phyloP scores from a whole-genome alignment of 2,888 invertebrate genomes.

The Diachrysia chrysitis region DNA sequence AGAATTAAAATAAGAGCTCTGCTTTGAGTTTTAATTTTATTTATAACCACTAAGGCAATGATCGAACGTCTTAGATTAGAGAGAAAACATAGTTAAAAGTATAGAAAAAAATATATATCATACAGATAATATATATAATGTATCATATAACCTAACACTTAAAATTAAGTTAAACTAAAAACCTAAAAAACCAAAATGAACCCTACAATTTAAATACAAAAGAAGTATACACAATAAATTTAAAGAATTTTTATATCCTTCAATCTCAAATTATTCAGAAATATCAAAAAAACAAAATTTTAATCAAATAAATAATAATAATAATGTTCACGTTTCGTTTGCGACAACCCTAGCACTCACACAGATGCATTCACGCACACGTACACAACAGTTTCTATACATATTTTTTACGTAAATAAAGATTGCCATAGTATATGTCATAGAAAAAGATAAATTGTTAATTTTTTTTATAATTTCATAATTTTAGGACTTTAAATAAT shows the following conservation, averaged over 20 bases:
- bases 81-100: too few relatives aligned
- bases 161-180: too few relatives aligned
- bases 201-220: too few relatives aligned
- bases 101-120: too few relatives aligned
- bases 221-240: background rate
- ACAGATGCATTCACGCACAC: constrained; percentile 62
- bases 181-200: too few relatives aligned
- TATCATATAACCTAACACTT: too few relatives aligned
- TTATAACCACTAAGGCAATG: too few relatives aligned
- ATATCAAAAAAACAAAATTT: constrained; percentile 10
- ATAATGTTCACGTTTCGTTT: constrained; percentile 18
- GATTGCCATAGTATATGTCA: constrained; percentile 70
- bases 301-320: constrained; percentile 19
- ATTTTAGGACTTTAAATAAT: too few relatives aligned
- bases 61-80: too few relatives aligned
- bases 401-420: constrained; percentile 82
- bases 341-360: constrained; percentile 68
- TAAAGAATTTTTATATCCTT: background rate
- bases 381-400: constrained; percentile 63
- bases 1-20: too few relatives aligned
- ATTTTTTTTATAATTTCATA: constrained; percentile 38
- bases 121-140: too few relatives aligned
- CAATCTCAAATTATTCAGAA: background rate
- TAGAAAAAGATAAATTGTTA: constrained; percentile 45
- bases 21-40: too few relatives aligned